phyloP scores from a whole-genome alignment of 2,113 vertebrate genomes.

The Blennius ocellaris region DNA sequence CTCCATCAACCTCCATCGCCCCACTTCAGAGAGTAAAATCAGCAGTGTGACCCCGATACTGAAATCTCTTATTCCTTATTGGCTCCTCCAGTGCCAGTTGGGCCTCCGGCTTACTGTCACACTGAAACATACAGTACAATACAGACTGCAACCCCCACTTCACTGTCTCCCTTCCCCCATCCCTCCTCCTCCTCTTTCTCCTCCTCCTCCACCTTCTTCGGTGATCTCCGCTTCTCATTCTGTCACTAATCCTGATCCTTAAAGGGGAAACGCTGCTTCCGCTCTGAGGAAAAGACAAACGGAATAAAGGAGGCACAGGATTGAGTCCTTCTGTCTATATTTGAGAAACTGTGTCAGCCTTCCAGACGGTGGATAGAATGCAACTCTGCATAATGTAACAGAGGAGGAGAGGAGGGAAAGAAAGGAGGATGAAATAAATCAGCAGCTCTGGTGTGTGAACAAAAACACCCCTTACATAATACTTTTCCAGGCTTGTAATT shows the following conservation, averaged over 20 bases:
- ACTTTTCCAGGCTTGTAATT: too few species aligned
- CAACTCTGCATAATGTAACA: too few species aligned
- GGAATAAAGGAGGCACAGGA: background rate
- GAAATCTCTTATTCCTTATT: constrained; percentile 63
- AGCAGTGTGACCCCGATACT: constrained; percentile 1
- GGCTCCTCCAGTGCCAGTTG: constrained; percentile 33
- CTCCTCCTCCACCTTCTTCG: constrained; percentile 54
- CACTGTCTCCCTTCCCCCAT: constrained; percentile 54
- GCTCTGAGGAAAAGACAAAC: constrained; percentile 23
- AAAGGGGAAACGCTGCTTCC: constrained; percentile 64
- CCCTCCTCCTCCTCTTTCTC: constrained; percentile 2
- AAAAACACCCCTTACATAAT: too few species aligned
- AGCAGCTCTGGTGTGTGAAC: too few species aligned
- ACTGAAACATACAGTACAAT: constrained; percentile 62
- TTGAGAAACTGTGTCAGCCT: too few species aligned
- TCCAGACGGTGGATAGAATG: too few species aligned
- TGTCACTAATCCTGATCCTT: constrained; percentile 81
- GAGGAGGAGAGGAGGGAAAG: too few species aligned
- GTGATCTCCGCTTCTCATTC: constrained; percentile 25
- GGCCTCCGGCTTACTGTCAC: constrained; percentile 53
- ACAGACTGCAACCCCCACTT: constrained; percentile 50
- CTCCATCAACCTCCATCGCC: too few species aligned
- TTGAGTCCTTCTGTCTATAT: too few species aligned
- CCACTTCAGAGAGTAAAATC: too few species aligned
- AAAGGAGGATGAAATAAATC: too few species aligned